phyloP scores from a whole-genome alignment of 2,888 invertebrate genomes.

The Ganaspis brasiliensis region DNA sequence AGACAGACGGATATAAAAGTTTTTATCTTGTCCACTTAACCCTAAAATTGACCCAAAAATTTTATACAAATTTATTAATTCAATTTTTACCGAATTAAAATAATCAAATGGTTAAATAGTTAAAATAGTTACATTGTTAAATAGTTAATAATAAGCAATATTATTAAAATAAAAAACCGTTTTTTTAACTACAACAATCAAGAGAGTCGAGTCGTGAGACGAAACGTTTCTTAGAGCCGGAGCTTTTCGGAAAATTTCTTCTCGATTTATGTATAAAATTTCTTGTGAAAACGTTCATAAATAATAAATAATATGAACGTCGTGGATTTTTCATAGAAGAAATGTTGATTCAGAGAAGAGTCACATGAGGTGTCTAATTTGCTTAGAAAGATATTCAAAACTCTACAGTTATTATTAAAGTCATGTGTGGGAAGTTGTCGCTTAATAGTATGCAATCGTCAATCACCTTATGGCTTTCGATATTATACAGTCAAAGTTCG shows the following conservation, averaged over 20 bases:
- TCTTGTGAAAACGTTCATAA: not conserved
- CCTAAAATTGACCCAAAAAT: too few relatives aligned
- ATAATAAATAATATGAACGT: constrained; percentile 8
- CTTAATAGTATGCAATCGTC: constrained; percentile 25
- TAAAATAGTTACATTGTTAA: too few relatives aligned
- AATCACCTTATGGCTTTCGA: constrained; percentile 27
- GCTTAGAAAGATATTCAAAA: constrained; percentile 27
- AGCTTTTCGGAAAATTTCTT: not conserved
- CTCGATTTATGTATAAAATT: not conserved
- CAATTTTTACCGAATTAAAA: too few relatives aligned
- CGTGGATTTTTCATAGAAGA: constrained; percentile 8
- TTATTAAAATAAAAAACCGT: too few relatives aligned
- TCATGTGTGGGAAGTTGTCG: constrained; percentile 36
- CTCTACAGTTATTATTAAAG: constrained; percentile 31
- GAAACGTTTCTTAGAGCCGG: not conserved
- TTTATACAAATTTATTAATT: too few relatives aligned
- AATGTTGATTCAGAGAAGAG: constrained; percentile 12
- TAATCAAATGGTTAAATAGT: too few relatives aligned
- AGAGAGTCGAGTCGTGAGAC: too few relatives aligned
- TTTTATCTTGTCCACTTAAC: too few relatives aligned
- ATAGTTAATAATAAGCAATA: too few relatives aligned
- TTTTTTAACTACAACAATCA: too few relatives aligned
- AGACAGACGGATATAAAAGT: too few relatives aligned
- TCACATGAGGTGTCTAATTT: constrained; percentile 17
- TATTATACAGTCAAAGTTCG: constrained; percentile 35